Base-by-base conservation (phyloP, 2,797 vertebrate species). In the Macropus fuliginosus region DNA sequence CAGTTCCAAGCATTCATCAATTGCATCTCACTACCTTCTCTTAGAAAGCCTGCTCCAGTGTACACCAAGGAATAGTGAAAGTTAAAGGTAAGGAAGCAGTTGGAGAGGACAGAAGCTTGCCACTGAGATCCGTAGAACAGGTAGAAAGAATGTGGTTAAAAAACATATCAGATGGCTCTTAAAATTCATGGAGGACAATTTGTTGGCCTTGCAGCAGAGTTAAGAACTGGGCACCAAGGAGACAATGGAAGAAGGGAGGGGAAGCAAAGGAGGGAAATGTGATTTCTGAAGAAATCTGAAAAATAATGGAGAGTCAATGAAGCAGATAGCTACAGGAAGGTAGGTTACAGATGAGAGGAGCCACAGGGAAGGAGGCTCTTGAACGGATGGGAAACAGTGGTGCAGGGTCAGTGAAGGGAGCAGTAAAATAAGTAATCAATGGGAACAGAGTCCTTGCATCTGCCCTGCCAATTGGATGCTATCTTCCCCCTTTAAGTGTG, bases 1-100 rank as follows among this genome's bases (percentile, higher is more conserved):
- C 57, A 56, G 74, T 93, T 93, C 92, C 97, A 96, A 92, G 87
- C 74, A 92, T 50, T 31, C 91, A 93, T 96, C 56, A 74, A 31
- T 0, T 57, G 89, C 91, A 66, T 92, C 90, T 91, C 54, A 52
- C 66, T 55, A 56, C 93, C 94, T 95, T 28, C 40, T 94, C 57
- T 14, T 54, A 55, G 55, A 55, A 87, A 56, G 16, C 2, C n/a
- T 87, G n/a, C 66, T 50, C 40, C 56, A 55, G 1, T 54, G 87
- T 40, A 46, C 87, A n/a, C 0, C 2, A 54, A 91, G 31, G n/a
- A 55, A 34, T 21, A 55, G 62, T 89, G 2, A 56, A 24, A 5
- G 74, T 93, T 55, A 91, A 91, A 91, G 91, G 90, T 9, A 54
- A 52, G 1, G 40, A 87, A 34, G 2, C 11, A 31, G 46, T 94